Conservation (phyloP, 2,797 vertebrate genomes). For the Leucoraja ocellata region DNA sequence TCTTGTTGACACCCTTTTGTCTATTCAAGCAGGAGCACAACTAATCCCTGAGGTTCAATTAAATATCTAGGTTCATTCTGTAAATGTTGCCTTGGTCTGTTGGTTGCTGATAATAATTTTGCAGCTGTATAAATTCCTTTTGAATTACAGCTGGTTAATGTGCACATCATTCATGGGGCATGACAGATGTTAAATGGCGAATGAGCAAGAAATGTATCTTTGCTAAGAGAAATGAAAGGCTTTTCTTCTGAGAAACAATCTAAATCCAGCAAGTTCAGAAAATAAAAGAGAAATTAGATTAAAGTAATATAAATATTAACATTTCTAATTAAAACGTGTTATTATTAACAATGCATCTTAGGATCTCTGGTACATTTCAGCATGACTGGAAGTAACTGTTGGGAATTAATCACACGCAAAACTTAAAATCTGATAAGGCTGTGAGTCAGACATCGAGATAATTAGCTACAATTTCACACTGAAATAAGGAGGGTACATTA, state of each 20-base stretch:
- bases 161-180: conserved; percentile 13
- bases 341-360: not conserved
- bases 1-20: not conserved
- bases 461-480: not conserved
- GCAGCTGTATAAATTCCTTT: not conserved
- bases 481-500: not conserved
- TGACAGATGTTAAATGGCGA: not conserved
- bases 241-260: not conserved
- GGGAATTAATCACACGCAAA: not conserved
- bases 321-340: not conserved
- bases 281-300: too few species aligned
- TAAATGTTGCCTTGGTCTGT: not conserved
- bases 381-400: not conserved
- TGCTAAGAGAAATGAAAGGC: not conserved
- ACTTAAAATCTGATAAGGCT: not conserved
- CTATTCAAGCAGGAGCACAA: conserved; percentile 2
- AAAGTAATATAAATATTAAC: not conserved
- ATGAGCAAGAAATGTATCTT: not conserved
- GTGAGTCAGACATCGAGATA: not conserved
- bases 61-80: not conserved
- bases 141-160: conserved; percentile 21
- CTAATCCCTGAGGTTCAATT: not conserved
- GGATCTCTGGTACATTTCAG: not conserved
- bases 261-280: too few species aligned
- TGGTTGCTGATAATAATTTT: conserved; percentile 4